Evolutionary conservation across 2,888 invertebrate genomes (phyloP).

Genomic region (Hydropsyche betteni): DNA sequence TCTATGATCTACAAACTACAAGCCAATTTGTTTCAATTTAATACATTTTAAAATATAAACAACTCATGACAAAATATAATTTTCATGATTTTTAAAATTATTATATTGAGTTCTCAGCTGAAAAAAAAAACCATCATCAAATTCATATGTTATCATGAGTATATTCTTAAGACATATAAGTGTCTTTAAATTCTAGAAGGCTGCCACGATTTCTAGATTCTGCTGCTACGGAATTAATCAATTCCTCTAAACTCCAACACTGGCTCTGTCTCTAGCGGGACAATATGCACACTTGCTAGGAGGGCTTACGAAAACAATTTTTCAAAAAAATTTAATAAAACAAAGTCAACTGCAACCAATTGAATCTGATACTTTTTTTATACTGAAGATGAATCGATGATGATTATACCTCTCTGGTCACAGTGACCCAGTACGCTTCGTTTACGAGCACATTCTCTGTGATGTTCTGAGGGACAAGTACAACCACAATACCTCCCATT

Average conservation of each 20-base stretch:
- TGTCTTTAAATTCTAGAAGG: conserved; percentile 41
- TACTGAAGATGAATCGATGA: conserved; percentile 57
- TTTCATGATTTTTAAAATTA: conserved; percentile 6
- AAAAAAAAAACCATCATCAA: not conserved
- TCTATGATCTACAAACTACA: conserved; percentile 43
- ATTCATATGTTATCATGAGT: too few relatives aligned
- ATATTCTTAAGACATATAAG: conserved; percentile 32
- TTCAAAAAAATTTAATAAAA: conserved; percentile 66
- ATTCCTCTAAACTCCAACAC: conserved; percentile 48
- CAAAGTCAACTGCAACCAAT: conserved; percentile 55
- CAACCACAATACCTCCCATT: conserved; percentile 48
- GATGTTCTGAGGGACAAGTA: conserved; percentile 89
- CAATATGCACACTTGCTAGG: conserved; percentile 68
- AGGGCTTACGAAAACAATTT: conserved; percentile 67
- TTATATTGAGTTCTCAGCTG: not conserved
- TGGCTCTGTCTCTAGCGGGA: conserved; percentile 58
- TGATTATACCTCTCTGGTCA: conserved; percentile 87
- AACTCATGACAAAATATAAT: conserved; percentile 14
- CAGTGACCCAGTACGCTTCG: conserved; percentile 92
- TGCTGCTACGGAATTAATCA: conserved; percentile 54
- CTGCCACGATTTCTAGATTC: conserved; percentile 52
- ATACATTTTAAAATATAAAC: conserved; percentile 27
- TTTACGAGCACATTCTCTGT: conserved; percentile 95
- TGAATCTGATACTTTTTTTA: conserved; percentile 42
- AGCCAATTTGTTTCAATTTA: conserved; percentile 38